Evolutionary conservation across 2,797 vertebrate genomes (phyloP), one percentile per base, ranked within the genome.

Genomic region (Carduelis carduelis): DNA sequence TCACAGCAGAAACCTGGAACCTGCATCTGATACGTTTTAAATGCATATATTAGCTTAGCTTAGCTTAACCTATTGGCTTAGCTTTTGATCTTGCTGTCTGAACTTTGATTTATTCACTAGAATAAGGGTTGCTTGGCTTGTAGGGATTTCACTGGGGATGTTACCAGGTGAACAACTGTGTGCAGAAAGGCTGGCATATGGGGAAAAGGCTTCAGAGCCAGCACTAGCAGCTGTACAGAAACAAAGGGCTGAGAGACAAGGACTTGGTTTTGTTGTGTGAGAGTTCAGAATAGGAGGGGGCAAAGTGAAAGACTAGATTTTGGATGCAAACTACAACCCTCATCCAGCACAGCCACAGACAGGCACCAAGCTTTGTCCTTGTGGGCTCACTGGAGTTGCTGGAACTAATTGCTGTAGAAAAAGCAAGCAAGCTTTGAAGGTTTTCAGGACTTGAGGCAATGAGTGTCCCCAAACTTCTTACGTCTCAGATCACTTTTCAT

Each of bases 101-200:
- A 79, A 60, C 41, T 89, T 26, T 56, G 47, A 80, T 93, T 91
- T 96, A 46, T 70, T 84, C 64, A 19, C n/a, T 43, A 22, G 75
- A 49, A 28, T 32, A 49, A 71, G 24, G 52, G 44, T 39, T 59
- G 23, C 28, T 70, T 77, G 61, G 27, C 64, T 61, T 8, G 2
- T 32, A 19, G 2, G 5, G 50, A 14, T 87, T 90, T 72, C 60
- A 26, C 14, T 50, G 1, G 0, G 0, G 53, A 56, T 71, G 49
- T 50, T 55, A 41, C 3, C 35, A 71, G 78, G 53, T 70, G 71
- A 85, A 53, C 24, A 52, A 7, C 83, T 34, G 8, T 22, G 46
- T 43, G 27, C 74, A 52, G 79, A 66, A 60, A 30, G 24, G 27
- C 9, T 39, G 34, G 49, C 35, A 26, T 23, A 19, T 34, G 75